Conservation (phyloP, 2,113 vertebrate genomes). For the Motacilla tschutschensis region DNA sequence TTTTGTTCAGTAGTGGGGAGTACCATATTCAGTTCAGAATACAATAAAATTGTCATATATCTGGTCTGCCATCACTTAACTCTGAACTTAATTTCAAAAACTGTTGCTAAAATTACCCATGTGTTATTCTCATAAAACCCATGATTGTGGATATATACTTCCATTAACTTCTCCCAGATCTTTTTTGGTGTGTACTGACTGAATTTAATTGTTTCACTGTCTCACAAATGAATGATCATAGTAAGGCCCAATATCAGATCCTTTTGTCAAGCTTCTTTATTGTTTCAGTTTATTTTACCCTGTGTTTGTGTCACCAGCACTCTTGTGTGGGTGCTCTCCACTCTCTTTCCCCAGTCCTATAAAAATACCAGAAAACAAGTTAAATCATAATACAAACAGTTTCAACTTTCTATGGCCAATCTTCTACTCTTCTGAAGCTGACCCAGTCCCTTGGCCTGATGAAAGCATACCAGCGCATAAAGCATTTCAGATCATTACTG, state of each 20-base stretch:
- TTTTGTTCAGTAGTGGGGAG: neutral
- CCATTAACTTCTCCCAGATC: neutral
- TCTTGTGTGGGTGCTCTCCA: neutral
- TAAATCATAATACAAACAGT: neutral
- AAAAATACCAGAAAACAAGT: neutral
- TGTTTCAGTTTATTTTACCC: neutral
- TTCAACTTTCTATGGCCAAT: neutral
- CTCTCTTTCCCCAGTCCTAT: neutral
- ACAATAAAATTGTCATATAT: neutral
- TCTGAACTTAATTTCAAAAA: neutral
- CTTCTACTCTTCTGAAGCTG: neutral
- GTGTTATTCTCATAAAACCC: neutral
- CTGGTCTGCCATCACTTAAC: neutral
- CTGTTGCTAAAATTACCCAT: neutral
- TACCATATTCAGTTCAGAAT: neutral
- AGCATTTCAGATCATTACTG: neutral
- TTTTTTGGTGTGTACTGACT: neutral
- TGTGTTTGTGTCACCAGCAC: neutral
- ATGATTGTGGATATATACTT: neutral
- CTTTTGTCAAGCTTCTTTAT: neutral
- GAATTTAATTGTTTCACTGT: neutral
- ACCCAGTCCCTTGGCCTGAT: neutral
- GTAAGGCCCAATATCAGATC: rapidly evolving
- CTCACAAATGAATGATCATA: neutral
- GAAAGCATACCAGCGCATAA: neutral